Conservation (phyloP, 2,888 invertebrate species). For the Sceliomorpha sp. region DNA sequence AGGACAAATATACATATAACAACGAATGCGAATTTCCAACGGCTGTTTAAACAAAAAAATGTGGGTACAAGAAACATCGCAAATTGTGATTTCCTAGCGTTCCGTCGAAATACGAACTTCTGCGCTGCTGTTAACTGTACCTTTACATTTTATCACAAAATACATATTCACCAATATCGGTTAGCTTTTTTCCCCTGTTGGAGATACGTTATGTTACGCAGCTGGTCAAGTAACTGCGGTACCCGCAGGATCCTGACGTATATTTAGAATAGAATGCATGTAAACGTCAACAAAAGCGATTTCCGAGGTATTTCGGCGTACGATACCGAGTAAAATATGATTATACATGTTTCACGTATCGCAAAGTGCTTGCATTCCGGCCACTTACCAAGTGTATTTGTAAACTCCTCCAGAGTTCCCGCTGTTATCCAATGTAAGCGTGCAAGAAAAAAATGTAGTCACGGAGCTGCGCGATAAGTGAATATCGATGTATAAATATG, state of each 20-base stretch:
- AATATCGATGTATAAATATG: conserved; percentile 43
- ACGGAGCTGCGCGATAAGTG: conserved; percentile 52
- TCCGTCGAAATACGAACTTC: no score
- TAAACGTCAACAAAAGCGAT: conserved; percentile 31
- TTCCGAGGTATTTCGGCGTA: conserved; percentile 27
- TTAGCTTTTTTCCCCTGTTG: background rate
- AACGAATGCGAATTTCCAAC: no score
- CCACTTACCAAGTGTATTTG: conserved; percentile 76
- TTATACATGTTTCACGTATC: conserved; percentile 39
- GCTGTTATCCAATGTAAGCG: conserved; percentile 70
- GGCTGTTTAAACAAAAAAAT: no score
- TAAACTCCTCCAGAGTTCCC: conserved; percentile 74
- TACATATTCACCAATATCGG: conserved; percentile 4
- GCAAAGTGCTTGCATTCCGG: conserved; percentile 50
- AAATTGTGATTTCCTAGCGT: no score
- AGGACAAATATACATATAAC: no score
- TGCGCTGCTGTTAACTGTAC: no score
- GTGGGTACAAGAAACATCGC: no score
- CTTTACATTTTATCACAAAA: no score
- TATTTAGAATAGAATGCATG: conserved; percentile 30
- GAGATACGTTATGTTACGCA: conserved; percentile 10
- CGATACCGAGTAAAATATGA: conserved; percentile 32
- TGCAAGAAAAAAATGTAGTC: conserved; percentile 60
- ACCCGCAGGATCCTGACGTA: conserved; percentile 5
- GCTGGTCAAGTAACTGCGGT: conserved; percentile 6